These are phyloP conservation scores for Ceratina calcarata DNA, from an alignment of 1,140 invertebrate species.

Conservation along the genomic window DNA sequence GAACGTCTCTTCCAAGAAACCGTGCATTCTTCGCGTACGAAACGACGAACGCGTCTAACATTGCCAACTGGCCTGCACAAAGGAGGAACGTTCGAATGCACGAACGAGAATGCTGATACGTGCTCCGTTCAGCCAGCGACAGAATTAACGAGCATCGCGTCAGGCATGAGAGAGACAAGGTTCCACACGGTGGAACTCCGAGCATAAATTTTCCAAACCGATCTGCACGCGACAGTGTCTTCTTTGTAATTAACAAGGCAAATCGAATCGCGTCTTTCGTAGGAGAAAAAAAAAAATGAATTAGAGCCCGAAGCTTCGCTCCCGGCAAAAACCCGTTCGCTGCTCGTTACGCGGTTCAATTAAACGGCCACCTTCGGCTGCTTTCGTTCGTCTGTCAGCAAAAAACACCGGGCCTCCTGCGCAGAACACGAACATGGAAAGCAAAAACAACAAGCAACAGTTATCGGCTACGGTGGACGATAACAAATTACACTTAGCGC, in stretches of 20 bases:
- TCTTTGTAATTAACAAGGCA: not conserved
- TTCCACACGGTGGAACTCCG: not conserved
- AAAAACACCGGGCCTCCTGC: not conserved
- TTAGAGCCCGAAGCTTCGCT: not conserved
- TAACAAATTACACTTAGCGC: not conserved
- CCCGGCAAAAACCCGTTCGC: not conserved
- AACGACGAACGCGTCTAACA: too few species aligned
- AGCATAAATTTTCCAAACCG: not conserved
- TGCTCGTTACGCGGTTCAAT: not conserved
- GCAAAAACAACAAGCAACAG: constrained; percentile 34
- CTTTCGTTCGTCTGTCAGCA: constrained; percentile 5
- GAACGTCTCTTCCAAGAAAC: too few species aligned
- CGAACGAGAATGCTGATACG: not conserved
- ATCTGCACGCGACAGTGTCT: not conserved
- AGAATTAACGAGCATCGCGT: not conserved
- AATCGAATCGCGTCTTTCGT: not conserved
- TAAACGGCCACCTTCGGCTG: not conserved
- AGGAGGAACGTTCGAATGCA: not conserved
- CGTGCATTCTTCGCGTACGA: too few species aligned
- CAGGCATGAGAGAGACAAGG: not conserved
- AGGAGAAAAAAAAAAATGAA: not conserved
- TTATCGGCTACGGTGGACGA: not conserved
- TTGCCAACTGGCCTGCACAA: too few species aligned
- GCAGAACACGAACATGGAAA: constrained; percentile 8
- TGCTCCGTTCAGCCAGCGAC: not conserved